Percentiles rank a stretch among this genome's conserved stretches.
phyloP scores from a whole-genome alignment of 2,888 invertebrate genomes.

The Podabrus alpinus region DNA sequence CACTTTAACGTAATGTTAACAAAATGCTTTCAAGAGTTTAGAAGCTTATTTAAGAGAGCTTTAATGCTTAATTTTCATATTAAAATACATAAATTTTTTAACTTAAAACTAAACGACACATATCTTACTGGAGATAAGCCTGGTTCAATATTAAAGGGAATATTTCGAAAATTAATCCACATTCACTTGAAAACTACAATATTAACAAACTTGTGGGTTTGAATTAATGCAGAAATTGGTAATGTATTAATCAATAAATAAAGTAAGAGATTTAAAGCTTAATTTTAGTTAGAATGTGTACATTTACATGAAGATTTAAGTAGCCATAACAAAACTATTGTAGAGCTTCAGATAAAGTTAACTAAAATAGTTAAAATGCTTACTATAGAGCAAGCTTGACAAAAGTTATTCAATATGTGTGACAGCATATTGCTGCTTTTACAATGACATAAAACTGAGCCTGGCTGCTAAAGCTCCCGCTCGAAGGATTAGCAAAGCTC shows the following conservation, averaged over 20 bases:
- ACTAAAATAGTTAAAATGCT: conserved; percentile 16
- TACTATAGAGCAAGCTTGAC: conserved; percentile 21
- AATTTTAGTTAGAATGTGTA: background rate
- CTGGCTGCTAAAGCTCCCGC: conserved; percentile 38
- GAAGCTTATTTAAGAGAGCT: conserved; percentile 28
- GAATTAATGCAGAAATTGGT: background rate
- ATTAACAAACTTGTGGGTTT: background rate
- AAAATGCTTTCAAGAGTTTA: conserved; percentile 23
- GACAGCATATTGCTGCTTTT: conserved; percentile 36
- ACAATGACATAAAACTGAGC: conserved; percentile 40
- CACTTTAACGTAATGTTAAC: conserved; percentile 21
- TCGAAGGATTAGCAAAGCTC: conserved; percentile 38
- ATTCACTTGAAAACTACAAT: background rate
- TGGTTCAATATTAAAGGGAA: conserved; percentile 19
- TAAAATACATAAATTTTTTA: conserved; percentile 28
- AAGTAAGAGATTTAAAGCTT: background rate
- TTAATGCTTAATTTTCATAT: conserved; percentile 28
- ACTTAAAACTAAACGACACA: conserved; percentile 25
- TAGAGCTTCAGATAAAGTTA: background rate
- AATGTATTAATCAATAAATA: background rate
- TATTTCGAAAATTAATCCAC: background rate
- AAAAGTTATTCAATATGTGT: conserved; percentile 32
- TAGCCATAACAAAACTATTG: background rate
- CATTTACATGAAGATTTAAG: background rate
- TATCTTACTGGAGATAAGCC: conserved; percentile 27